phyloP scores from a whole-genome alignment of 2,888 invertebrate species.

The Cybosia mesomella region DNA sequence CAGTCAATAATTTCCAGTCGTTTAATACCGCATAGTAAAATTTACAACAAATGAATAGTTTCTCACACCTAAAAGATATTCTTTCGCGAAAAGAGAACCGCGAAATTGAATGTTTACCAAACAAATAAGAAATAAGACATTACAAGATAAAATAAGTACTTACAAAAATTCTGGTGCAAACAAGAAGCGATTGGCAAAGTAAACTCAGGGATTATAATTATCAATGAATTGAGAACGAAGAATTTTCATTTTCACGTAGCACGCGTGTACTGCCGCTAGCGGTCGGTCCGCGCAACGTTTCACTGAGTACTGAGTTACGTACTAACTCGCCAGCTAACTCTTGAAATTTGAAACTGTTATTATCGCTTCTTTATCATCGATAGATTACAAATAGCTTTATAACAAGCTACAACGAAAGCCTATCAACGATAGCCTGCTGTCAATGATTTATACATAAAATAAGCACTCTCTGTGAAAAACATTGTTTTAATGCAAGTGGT shows the following conservation, averaged over 20 bases:
- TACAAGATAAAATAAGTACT: conserved; percentile 45
- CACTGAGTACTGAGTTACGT: conserved; percentile 40
- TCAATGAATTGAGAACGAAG: conserved; percentile 28
- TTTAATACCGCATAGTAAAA: not conserved
- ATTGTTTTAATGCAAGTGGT: not conserved
- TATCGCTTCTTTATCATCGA: conserved; percentile 50
- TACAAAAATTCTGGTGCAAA: conserved; percentile 38
- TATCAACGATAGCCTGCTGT: conserved; percentile 33
- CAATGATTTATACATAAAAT: conserved; percentile 17
- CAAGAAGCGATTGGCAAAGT: conserved; percentile 35
- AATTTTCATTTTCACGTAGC: conserved; percentile 27
- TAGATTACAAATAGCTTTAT: conserved; percentile 49
- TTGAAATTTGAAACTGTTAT: conserved; percentile 47
- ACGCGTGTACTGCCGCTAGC: conserved; percentile 29
- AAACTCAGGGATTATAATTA: conserved; percentile 40
- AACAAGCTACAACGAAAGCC: conserved; percentile 48
- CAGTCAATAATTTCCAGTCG: not conserved
- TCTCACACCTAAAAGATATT: conserved; percentile 25
- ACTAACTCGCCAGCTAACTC: conserved; percentile 25
- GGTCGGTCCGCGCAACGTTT: conserved; percentile 46
- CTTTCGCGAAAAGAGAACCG: conserved; percentile 26
- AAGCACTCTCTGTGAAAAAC: conserved; percentile 13
- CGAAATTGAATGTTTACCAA: conserved; percentile 49
- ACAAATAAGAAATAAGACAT: conserved; percentile 40
- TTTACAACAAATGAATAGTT: conserved; percentile 12